Conservation (phyloP, 2,888 invertebrate species). For the Himalopsyche kuldschensis region DNA sequence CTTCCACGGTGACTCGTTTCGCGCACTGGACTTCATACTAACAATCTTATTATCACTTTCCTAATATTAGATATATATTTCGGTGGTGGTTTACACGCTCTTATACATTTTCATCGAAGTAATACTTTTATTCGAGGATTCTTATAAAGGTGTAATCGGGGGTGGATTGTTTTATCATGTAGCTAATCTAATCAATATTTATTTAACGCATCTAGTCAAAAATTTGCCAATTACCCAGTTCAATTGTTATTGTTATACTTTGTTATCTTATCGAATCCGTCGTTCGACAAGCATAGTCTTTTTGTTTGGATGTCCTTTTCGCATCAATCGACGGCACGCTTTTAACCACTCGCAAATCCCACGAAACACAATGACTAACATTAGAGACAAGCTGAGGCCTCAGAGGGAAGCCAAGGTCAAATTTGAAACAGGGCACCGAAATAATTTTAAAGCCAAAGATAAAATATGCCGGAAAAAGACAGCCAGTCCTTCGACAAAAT, state of each 20-base stretch:
- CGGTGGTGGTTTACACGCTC: constrained; percentile 17
- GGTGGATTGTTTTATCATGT: neutral
- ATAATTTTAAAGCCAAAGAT: constrained; percentile 27
- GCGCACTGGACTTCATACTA: constrained; percentile 18
- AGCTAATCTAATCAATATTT: neutral
- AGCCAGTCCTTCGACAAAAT: constrained; percentile 15
- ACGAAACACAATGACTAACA: constrained; percentile 54
- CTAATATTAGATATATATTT: constrained; percentile 8
- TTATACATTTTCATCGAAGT: neutral
- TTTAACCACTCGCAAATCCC: neutral
- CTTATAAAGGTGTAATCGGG: neutral
- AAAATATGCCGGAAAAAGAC: constrained; percentile 25
- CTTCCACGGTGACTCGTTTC: constrained; percentile 24
- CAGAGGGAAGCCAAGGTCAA: constrained; percentile 42
- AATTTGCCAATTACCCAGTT: constrained; percentile 23
- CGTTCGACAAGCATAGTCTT: neutral
- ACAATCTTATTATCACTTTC: constrained; percentile 2
- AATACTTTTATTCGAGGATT: neutral
- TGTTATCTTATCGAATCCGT: neutral
- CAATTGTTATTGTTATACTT: neutral
- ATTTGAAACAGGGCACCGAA: constrained; percentile 42
- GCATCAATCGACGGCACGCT: neutral
- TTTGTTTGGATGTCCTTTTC: neutral
- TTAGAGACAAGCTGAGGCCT: constrained; percentile 45
- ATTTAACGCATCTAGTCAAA: constrained; percentile 32